A percentile compares a stretch with the other conserved stretches of the same genome.
phyloP scores from a whole-genome alignment of 1,140 invertebrate genomes.

The Phymastichus coffea region DNA sequence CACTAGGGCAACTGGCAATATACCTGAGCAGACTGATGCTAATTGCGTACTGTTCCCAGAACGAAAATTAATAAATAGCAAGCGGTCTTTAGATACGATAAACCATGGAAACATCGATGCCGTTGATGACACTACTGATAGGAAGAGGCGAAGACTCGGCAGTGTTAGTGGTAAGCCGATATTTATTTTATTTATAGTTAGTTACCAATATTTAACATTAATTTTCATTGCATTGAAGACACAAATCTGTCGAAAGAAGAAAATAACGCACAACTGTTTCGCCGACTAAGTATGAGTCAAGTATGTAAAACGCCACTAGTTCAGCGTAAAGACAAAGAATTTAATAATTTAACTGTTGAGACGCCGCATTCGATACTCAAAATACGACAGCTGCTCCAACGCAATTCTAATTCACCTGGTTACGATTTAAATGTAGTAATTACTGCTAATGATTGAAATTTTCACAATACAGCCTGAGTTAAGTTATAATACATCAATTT shows the following conservation, averaged over 20 bases:
- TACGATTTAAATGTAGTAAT: too few relatives aligned
- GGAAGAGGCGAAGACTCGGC: neutral
- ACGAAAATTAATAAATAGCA: constrained; percentile 19
- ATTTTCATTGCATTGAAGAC: neutral
- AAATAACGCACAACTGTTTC: neutral
- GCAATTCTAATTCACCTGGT: constrained; percentile 38
- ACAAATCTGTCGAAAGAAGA: neutral
- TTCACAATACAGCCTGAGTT: too few relatives aligned
- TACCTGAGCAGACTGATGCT: constrained; percentile 17
- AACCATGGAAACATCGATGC: neutral
- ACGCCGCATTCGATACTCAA: constrained; percentile 54
- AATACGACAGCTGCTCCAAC: constrained; percentile 44
- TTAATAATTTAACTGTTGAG: constrained; percentile 11
- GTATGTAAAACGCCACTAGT: constrained; percentile 48
- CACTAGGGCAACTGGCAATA: neutral
- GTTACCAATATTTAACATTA: neutral
- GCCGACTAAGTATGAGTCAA: constrained; percentile 33
- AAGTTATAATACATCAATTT: too few relatives aligned
- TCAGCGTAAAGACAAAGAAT: constrained; percentile 34
- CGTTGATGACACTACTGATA: neutral
- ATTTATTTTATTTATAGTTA: neutral
- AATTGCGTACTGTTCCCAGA: constrained; percentile 42
- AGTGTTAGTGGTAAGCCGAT: neutral
- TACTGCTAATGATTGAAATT: too few relatives aligned
- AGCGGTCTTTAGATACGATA: constrained; percentile 37